These are phyloP conservation scores for Scarus forsteni DNA, from an alignment of 2,797 vertebrate genomes.

Conservation along the genomic window DNA sequence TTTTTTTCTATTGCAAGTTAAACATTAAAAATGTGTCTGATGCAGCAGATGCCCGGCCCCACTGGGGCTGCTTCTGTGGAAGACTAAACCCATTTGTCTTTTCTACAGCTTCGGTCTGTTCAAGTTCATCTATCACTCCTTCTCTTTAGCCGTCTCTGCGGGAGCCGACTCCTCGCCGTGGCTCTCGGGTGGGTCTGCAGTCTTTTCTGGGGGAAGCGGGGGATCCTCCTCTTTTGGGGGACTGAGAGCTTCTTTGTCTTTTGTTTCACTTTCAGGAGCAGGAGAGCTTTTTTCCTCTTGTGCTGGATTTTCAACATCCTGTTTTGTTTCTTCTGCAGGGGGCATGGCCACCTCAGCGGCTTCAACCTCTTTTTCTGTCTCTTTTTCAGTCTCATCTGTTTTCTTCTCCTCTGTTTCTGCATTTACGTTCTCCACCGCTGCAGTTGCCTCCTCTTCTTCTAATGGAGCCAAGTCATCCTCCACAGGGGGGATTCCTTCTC, in stretches of 20 bases:
- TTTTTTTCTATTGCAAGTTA: slow-evolving; percentile 42
- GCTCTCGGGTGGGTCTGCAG: slow-evolving; percentile 24
- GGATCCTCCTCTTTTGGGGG: slow-evolving; percentile 40
- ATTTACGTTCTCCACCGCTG: slow-evolving; percentile 48
- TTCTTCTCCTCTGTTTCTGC: not conserved
- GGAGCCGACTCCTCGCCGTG: slow-evolving; percentile 12
- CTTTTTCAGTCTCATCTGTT: not conserved
- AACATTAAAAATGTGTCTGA: slow-evolving; percentile 43
- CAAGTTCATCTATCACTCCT: slow-evolving; percentile 38
- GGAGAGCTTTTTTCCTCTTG: slow-evolving; percentile 16
- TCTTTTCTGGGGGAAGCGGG: slow-evolving; percentile 21
- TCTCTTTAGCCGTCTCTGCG: slow-evolving; percentile 39
- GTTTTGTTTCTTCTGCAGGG: slow-evolving; percentile 29
- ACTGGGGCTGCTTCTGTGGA: slow-evolving; percentile 58
- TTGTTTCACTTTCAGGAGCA: slow-evolving; percentile 12
- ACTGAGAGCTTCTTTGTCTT: slow-evolving; percentile 18
- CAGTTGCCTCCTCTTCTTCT: slow-evolving; percentile 26
- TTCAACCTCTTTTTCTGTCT: not conserved
- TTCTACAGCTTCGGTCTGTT: not conserved
- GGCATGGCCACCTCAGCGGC: not conserved
- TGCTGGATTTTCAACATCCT: slow-evolving; percentile 4
- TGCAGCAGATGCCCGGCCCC: slow-evolving; percentile 53
- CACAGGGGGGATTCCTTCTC: slow-evolving; percentile 36
- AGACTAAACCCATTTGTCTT: slow-evolving; percentile 64
- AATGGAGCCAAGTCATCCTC: slow-evolving; percentile 49